Base-by-base conservation (phyloP, 2,113 vertebrate genomes). In the Plecturocebus donacophilus region DNA sequence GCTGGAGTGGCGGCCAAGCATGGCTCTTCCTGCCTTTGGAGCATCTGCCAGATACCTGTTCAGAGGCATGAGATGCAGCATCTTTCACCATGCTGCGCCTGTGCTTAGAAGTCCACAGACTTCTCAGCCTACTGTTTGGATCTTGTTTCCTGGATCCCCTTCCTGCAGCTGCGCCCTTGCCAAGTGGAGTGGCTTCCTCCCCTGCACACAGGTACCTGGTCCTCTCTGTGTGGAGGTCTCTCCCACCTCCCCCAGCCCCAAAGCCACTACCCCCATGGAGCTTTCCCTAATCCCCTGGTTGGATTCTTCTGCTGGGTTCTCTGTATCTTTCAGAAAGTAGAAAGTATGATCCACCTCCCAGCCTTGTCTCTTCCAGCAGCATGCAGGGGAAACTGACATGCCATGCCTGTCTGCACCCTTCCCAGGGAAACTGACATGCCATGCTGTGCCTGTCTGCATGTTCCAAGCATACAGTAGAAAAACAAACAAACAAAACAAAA, bases 181-280 rank as follows among this genome's bases (percentile, higher is more conserved):
- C 14, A 76, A 30, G 12, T 2, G 17, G 68, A 66, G 45, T 13
- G 2, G 17, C 45, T 25, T 10, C 11, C 12, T 75, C 38, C 14
- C 40, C 95, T 9, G 3, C 42, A 1, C 32, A 47, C 19, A 10
- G 38, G 42, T 1, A 7, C 45, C 32, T 2, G 1, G 71, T 17
- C 25, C 17, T 21, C 27, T 61, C 35, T 5, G 27, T 2, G 11
- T 17, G 27, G 32, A 23, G 38, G 23, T 17, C 32, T 56, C 25
- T 27, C 1, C 4, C 9, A 19, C 32, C 23, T 49, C 21, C 3
- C 56, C 19, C 16, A 1, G 2, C 45, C n/a, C 40, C 64, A 92
- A 30, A 27, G 42, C 49, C 0, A 0, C 17, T n/a, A n/a, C 52
- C 58, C 38, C 0, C 25, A 1, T 10, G 27, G 25, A 35, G 40